phyloP scores from a whole-genome alignment of 2,797 vertebrate species.

The Coreius guichenoti region DNA sequence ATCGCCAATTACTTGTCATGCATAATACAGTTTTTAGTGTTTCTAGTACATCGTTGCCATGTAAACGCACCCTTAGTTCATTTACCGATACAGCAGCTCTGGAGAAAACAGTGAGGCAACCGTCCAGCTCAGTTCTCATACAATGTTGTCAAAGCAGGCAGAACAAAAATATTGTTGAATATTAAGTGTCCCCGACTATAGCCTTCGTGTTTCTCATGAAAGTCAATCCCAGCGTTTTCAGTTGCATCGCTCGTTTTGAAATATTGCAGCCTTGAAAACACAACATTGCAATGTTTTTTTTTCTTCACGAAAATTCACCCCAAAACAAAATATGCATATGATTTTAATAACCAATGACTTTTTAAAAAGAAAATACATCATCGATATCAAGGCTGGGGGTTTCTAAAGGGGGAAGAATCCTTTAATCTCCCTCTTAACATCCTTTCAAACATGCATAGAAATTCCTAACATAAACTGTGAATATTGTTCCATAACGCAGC shows the following conservation, averaged over 20 bases:
- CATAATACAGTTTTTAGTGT: too few species aligned
- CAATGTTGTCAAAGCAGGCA: too few species aligned
- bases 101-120: too few species aligned
- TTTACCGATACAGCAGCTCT: too few species aligned
- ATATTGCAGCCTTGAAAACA: background rate
- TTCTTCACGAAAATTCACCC: background rate
- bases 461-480: slow-evolving; percentile 7
- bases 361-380: background rate
- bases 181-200: background rate
- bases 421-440: slow-evolving; percentile 4
- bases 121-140: too few species aligned
- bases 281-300: background rate
- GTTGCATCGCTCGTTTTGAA: background rate
- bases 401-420: background rate
- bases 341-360: background rate
- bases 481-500: slow-evolving; percentile 4
- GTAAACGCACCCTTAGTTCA: too few species aligned
- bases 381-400: background rate
- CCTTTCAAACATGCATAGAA: background rate
- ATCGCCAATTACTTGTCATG: too few species aligned
- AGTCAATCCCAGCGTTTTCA: background rate
- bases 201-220: background rate
- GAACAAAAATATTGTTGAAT: too few species aligned
- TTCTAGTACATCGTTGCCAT: too few species aligned
- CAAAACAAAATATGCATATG: background rate